Evolutionary conservation across 2,797 vertebrate species (phyloP).

Genomic region (Gymnothorax reevesii): DNA sequence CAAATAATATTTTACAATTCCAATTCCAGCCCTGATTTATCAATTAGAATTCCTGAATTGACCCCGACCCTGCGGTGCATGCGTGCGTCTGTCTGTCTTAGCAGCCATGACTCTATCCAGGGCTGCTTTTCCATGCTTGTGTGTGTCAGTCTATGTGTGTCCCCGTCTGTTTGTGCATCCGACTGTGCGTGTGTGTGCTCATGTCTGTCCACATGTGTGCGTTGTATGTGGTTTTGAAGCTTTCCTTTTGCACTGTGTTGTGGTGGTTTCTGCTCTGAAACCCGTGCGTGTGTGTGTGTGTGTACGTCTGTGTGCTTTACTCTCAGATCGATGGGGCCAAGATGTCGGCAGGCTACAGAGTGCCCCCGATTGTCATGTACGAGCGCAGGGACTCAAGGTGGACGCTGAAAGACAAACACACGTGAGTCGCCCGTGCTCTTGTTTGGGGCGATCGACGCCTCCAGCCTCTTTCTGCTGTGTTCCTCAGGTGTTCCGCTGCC

Average conservation of each 20-base stretch:
- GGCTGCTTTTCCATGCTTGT: background rate
- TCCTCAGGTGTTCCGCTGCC: background rate
- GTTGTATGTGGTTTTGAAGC: background rate
- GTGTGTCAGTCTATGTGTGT: too few species aligned
- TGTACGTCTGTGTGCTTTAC: background rate
- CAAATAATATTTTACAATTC: too few species aligned
- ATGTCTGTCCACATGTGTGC: too few species aligned
- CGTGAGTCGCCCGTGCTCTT: conserved; percentile 66
- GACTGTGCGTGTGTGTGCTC: too few species aligned
- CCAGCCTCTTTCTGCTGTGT: too few species aligned
- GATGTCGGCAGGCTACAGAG: conserved; percentile 75
- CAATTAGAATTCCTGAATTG: too few species aligned
- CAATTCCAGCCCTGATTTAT: too few species aligned
- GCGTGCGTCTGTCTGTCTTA: background rate
- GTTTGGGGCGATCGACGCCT: too few species aligned
- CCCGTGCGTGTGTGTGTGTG: background rate
- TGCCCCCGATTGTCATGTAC: conserved; percentile 84
- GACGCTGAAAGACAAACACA: conserved; percentile 88
- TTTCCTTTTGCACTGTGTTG: background rate
- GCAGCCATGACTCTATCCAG: background rate
- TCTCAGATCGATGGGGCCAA: conserved; percentile 82
- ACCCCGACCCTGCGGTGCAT: background rate
- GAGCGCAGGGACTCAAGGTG: conserved; percentile 80
- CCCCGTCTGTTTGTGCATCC: too few species aligned
- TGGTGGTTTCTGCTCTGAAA: background rate